Conservation (phyloP, 2,888 invertebrate genomes). For the Yponomeuta malinellus region DNA sequence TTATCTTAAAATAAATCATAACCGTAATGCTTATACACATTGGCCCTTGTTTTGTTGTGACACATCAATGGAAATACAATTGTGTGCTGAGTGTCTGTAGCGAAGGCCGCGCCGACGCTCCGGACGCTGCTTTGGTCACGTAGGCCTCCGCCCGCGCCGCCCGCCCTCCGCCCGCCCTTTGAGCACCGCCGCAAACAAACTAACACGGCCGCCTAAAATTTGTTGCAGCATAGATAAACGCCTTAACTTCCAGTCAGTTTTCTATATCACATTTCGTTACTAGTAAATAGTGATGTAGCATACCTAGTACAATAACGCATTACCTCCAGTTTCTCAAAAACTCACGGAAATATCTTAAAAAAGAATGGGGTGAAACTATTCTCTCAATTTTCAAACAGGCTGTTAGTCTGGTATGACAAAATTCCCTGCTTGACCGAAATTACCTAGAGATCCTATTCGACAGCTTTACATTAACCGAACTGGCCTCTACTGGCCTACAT, state of each 20-base stretch:
- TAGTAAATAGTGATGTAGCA: too few relatives aligned
- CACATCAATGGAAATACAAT: not conserved
- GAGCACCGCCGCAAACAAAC: not conserved
- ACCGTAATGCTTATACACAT: not conserved
- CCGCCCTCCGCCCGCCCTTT: not conserved
- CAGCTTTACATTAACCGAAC: too few relatives aligned
- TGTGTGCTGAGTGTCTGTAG: not conserved
- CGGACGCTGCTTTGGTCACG: slow-evolving; percentile 50
- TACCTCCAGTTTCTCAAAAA: too few relatives aligned
- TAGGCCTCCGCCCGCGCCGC: slow-evolving; percentile 36
- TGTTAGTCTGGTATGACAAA: too few relatives aligned
- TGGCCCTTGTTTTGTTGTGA: not conserved
- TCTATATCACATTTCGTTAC: too few relatives aligned
- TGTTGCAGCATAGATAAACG: not conserved
- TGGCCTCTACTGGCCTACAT: too few relatives aligned
- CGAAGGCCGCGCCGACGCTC: slow-evolving; percentile 37
- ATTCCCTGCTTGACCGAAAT: too few relatives aligned
- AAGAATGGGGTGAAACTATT: too few relatives aligned
- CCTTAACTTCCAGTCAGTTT: not conserved
- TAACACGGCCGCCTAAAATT: not conserved
- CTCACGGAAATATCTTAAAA: too few relatives aligned
- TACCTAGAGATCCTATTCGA: too few relatives aligned
- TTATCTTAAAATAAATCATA: not conserved
- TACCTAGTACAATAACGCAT: too few relatives aligned
- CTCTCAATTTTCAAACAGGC: too few relatives aligned